Percentiles rank a stretch among this genome's conserved stretches.
Evolutionary conservation across 2,888 invertebrate genomes (phyloP).

Genomic region (Sphecodes monilicornis): DNA sequence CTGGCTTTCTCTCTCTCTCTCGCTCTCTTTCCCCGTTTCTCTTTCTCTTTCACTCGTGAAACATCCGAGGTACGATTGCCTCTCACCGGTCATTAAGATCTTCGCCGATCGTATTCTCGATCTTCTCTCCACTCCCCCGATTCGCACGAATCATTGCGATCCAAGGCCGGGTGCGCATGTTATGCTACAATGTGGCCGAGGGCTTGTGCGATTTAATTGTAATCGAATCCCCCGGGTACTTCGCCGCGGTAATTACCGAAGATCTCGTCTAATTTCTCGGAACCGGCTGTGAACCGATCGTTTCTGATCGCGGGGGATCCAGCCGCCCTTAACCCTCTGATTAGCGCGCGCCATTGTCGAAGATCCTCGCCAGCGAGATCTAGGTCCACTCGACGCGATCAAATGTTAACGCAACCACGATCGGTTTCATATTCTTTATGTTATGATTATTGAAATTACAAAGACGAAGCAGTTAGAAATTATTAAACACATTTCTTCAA

Average conservation of each 20-base stretch:
- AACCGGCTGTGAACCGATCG: slow-evolving; percentile 14
- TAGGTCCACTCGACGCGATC: background rate
- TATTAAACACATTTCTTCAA: too few relatives aligned
- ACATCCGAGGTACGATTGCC: slow-evolving; percentile 64
- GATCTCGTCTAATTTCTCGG: slow-evolving; percentile 32
- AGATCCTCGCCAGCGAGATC: background rate
- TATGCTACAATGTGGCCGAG: slow-evolving; percentile 38
- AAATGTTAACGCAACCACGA: too few relatives aligned
- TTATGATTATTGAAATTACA: too few relatives aligned
- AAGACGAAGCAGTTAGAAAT: too few relatives aligned
- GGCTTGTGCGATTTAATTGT: slow-evolving; percentile 51
- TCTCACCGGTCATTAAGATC: slow-evolving; percentile 72
- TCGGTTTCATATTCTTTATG: too few relatives aligned
- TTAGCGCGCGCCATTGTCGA: slow-evolving; percentile 14
- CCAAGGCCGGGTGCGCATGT: slow-evolving; percentile 49
- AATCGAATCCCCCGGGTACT: slow-evolving; percentile 37
- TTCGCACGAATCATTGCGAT: slow-evolving; percentile 66
- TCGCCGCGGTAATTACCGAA: slow-evolving; percentile 34
- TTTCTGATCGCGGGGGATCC: slow-evolving; percentile 6
- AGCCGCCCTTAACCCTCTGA: slow-evolving; percentile 4
- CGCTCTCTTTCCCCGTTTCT: background rate
- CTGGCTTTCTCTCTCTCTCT: slow-evolving; percentile 45
- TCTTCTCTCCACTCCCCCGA: slow-evolving; percentile 55
- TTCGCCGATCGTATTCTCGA: slow-evolving; percentile 67
- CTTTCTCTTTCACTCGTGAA: background rate